Evolutionary conservation across 2,888 invertebrate genomes (phyloP).

Genomic region (Eumacrocentrus americanus): DNA sequence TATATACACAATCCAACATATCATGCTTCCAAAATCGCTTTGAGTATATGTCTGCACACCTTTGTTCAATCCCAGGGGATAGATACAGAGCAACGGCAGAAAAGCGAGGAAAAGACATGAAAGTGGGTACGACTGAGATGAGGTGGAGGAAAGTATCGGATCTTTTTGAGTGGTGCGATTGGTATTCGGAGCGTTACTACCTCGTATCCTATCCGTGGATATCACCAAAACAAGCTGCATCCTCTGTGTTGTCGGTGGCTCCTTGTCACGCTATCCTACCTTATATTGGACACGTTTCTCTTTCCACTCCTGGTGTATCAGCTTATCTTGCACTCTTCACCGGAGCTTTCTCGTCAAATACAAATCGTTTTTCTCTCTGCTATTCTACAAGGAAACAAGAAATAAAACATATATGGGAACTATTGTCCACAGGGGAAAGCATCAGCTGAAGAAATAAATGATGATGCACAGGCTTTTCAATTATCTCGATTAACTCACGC

Average conservation of each 20-base stretch:
- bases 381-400: too few species aligned
- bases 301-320: conserved; percentile 4
- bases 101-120: conserved; percentile 29
- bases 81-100: conserved; percentile 6
- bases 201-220: conserved; percentile 38
- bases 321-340: conserved; percentile 10
- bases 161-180: conserved; percentile 37
- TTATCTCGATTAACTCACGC: conserved; percentile 21
- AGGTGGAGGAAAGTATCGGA: conserved; percentile 24
- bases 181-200: conserved; percentile 41
- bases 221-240: conserved; percentile 40
- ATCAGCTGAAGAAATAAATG: neutral
- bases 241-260: conserved; percentile 19
- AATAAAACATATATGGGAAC: neutral
- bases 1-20: too few species aligned
- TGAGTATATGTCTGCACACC: neutral
- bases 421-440: neutral
- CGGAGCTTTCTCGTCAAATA: neutral
- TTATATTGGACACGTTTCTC: conserved; percentile 2
- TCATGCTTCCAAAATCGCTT: too few species aligned
- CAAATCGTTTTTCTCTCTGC: conserved; percentile 11
- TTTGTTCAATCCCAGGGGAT: neutral
- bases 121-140: conserved; percentile 33
- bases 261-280: conserved; percentile 27
- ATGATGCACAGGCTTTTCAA: conserved; percentile 21